These are phyloP conservation scores for Pecten maximus DNA, from an alignment of 2,888 invertebrate species.

Conservation along the genomic window DNA sequence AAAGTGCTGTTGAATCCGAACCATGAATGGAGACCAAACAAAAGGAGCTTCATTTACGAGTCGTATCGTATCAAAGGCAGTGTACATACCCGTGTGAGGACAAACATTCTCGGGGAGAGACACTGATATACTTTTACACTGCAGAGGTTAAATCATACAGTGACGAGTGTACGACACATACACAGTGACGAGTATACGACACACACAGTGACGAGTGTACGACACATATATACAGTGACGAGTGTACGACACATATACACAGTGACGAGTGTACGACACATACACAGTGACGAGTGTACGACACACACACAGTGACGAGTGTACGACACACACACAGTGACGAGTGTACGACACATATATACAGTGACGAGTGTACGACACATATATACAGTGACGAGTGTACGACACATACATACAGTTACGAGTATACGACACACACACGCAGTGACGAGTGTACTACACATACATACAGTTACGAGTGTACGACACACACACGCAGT, in stretches of 20 bases:
- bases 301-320: no score
- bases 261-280: no score
- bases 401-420: no score
- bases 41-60: neutral
- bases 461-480: neutral
- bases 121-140: neutral
- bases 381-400: no score
- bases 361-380: no score
- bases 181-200: neutral
- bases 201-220: neutral
- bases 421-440: no score
- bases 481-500: neutral
- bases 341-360: no score
- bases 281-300: no score
- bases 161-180: neutral
- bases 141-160: neutral
- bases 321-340: no score
- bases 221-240: neutral
- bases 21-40: neutral
- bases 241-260: no score
- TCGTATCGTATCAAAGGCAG: neutral
- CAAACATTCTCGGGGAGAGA: neutral
- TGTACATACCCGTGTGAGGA: neutral
- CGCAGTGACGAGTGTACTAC: neutral
- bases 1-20: neutral